phyloP scores from a whole-genome alignment of 2,888 invertebrate species.

The Acleris holmiana region DNA sequence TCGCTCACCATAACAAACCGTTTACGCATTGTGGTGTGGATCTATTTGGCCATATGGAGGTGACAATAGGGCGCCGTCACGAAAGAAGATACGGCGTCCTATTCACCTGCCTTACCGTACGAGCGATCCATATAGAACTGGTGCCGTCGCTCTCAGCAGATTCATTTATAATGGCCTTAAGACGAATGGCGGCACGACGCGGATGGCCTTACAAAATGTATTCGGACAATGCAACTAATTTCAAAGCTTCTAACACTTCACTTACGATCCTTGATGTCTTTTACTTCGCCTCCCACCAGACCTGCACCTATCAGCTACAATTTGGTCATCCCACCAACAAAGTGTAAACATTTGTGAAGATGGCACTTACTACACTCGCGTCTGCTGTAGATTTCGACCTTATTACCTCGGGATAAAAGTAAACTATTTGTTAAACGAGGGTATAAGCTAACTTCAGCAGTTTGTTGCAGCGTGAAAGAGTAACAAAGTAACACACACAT shows the following conservation, averaged over 20 bases:
- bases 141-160: slow-evolving; percentile 4
- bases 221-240: not conserved
- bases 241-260: not conserved
- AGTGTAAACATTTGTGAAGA: too few species aligned
- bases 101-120: slow-evolving; percentile 22
- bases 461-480: too few species aligned
- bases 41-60: slow-evolving; percentile 16
- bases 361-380: too few species aligned
- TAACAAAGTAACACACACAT: too few species aligned
- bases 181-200: slow-evolving; percentile 3
- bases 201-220: not conserved
- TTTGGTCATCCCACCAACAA: too few species aligned
- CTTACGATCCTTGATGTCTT: too few species aligned
- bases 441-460: too few species aligned
- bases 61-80: slow-evolving; percentile 10
- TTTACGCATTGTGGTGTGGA: slow-evolving; percentile 24
- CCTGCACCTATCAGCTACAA: too few species aligned
- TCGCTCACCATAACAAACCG: slow-evolving; percentile 18
- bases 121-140: slow-evolving; percentile 5
- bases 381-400: too few species aligned
- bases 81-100: slow-evolving; percentile 18
- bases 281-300: too few species aligned
- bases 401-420: too few species aligned
- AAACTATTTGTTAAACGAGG: too few species aligned
- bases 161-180: not conserved